Conservation (phyloP, 2,113 vertebrate species). For the Verasper variegatus region DNA sequence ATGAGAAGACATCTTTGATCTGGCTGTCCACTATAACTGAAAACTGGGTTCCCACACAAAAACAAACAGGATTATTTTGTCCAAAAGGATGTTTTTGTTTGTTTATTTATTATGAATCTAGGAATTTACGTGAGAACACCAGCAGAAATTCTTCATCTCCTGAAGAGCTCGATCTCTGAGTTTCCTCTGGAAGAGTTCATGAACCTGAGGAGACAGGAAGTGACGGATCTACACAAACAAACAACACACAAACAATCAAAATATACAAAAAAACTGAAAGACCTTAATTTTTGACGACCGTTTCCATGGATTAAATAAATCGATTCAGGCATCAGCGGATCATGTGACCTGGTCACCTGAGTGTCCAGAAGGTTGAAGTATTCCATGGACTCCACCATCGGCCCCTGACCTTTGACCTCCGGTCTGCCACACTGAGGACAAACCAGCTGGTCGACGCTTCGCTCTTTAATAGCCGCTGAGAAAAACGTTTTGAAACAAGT, state of each 20-base stretch:
- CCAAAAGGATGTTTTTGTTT: neutral
- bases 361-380: constrained; percentile 85
- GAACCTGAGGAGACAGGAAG: constrained; percentile 77
- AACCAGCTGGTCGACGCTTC: constrained; percentile 75
- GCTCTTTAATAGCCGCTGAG: constrained; percentile 81
- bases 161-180: constrained; percentile 82
- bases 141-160: constrained; percentile 83
- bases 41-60: no score
- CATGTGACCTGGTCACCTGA: constrained; percentile 68
- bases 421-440: constrained; percentile 83
- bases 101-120: no score
- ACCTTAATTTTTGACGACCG: neutral
- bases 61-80: no score
- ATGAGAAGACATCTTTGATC: no score
- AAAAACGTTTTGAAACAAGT: constrained; percentile 82
- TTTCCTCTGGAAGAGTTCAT: constrained; percentile 86
- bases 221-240: constrained; percentile 77
- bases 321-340: neutral
- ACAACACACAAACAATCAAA: constrained; percentile 8
- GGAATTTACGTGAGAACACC: constrained; percentile 84
- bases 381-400: constrained; percentile 77
- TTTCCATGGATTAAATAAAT: neutral
- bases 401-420: constrained; percentile 61
- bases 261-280: constrained; percentile 1
- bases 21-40: no score